Conservation (phyloP, 2,113 vertebrate genomes). For the Pagrus major region DNA sequence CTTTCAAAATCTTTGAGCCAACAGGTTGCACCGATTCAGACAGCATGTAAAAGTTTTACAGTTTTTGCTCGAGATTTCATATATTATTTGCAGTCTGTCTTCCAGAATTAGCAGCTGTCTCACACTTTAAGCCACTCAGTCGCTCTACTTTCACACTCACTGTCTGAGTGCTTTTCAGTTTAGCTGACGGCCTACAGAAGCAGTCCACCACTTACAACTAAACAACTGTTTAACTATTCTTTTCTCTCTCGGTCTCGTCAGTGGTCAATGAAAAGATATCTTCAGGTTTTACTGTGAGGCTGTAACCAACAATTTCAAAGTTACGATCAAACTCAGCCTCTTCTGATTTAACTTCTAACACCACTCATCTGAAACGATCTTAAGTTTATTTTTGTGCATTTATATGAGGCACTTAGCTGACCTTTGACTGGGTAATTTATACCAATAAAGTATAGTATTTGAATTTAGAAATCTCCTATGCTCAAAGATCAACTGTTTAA, state of each 20-base stretch:
- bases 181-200: not conserved
- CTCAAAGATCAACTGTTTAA: too few relatives aligned
- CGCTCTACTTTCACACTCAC: not conserved
- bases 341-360: not conserved
- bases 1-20: conserved; percentile 13
- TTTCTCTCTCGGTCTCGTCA: not conserved
- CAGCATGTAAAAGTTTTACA: not conserved
- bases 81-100: not conserved
- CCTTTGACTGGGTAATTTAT: too few relatives aligned
- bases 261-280: not conserved
- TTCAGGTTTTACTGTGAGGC: not conserved
- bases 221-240: not conserved
- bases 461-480: not conserved
- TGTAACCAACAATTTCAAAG: not conserved
- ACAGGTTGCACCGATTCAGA: not conserved
- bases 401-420: not conserved
- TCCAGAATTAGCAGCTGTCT: conserved; percentile 3
- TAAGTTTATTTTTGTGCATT: not conserved
- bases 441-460: not conserved
- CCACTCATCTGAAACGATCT: not conserved
- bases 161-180: conserved; percentile 12
- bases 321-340: not conserved
- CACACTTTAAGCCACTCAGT: conserved; percentile 3
- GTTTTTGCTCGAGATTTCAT: not conserved
- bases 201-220: too few relatives aligned